Evolutionary conservation across 1,140 invertebrate species (phyloP).

Genomic region (Drosophila bocki): DNA sequence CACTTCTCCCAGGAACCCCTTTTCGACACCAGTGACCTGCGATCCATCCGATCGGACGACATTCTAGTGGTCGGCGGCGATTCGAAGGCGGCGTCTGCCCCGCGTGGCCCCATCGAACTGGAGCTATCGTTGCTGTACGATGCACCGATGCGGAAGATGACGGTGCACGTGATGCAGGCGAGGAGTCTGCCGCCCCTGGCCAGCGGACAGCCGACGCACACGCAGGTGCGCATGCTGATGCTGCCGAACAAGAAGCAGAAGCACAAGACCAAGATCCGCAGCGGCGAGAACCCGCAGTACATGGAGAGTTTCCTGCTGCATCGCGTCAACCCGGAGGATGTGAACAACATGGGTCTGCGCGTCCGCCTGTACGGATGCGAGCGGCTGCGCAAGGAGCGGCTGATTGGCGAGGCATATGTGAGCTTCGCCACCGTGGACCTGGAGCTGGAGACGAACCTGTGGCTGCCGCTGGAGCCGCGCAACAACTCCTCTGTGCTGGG

Average conservation of each 20-base stretch:
- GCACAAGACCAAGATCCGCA: constrained; percentile 95
- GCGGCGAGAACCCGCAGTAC: constrained; percentile 95
- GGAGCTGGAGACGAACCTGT: constrained; percentile 94
- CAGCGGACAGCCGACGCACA: constrained; percentile 91
- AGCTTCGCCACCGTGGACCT: constrained; percentile 95
- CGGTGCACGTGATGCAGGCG: constrained; percentile 94
- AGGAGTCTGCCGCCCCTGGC: constrained; percentile 91
- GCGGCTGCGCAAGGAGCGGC: constrained; percentile 94
- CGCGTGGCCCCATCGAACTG: constrained; percentile 88
- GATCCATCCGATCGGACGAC: constrained; percentile 83
- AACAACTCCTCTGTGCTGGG: constrained; percentile 90
- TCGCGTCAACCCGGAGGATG: constrained; percentile 96
- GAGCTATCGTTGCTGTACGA: constrained; percentile 96
- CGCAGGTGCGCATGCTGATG: constrained; percentile 93
- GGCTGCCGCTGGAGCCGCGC: constrained; percentile 93
- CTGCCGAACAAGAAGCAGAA: constrained; percentile 96
- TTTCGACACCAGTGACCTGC: constrained; percentile 85
- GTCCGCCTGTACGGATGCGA: constrained; percentile 96
- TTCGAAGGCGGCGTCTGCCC: constrained; percentile 31
- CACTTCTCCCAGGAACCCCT: constrained; percentile 82
- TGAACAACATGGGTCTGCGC: constrained; percentile 95
- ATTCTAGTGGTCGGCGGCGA: constrained; percentile 57
- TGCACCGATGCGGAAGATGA: constrained; percentile 95
- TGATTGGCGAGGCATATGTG: constrained; percentile 95
- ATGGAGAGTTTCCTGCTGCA: constrained; percentile 96